Evolutionary conservation across 1,140 invertebrate genomes (phyloP).

Genomic region (Zaprionus davidi): DNA sequence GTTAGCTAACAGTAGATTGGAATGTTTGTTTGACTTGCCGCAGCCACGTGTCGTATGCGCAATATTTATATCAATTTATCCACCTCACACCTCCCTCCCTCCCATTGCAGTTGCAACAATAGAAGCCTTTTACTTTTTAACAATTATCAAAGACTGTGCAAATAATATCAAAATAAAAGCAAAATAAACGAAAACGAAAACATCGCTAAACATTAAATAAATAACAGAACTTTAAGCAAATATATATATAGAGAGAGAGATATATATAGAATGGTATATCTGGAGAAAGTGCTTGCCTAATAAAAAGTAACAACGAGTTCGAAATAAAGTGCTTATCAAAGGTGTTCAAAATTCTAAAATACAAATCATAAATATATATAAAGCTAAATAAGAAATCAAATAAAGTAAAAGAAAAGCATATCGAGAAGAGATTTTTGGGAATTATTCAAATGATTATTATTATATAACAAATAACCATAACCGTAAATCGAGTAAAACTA

Average conservation of each 20-base stretch:
- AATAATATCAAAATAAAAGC: slow-evolving; percentile 52
- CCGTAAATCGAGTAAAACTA: slow-evolving; percentile 18
- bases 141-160: slow-evolving; percentile 67
- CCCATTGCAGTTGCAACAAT: slow-evolving; percentile 43
- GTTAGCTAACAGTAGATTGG: slow-evolving; percentile 62
- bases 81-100: neutral
- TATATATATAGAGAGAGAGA: slow-evolving; percentile 20
- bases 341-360: slow-evolving; percentile 72
- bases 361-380: slow-evolving; percentile 8
- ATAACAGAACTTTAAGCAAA: slow-evolving; percentile 28
- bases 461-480: slow-evolving; percentile 17
- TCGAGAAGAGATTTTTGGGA: slow-evolving; percentile 8
- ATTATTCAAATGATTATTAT: slow-evolving; percentile 20
- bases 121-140: slow-evolving; percentile 51
- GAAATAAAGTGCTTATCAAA: slow-evolving; percentile 59
- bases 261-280: slow-evolving; percentile 9
- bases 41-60: slow-evolving; percentile 71
- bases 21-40: slow-evolving; percentile 48
- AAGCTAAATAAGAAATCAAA: slow-evolving; percentile 19
- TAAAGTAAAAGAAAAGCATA: slow-evolving; percentile 31
- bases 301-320: neutral
- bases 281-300: slow-evolving; percentile 41
- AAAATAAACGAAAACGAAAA: slow-evolving; percentile 15
- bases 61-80: slow-evolving; percentile 34
- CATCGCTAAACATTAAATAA: slow-evolving; percentile 23